phyloP scores from a whole-genome alignment of 1,140 invertebrate species.

The Temnothorax curvispinosus region DNA sequence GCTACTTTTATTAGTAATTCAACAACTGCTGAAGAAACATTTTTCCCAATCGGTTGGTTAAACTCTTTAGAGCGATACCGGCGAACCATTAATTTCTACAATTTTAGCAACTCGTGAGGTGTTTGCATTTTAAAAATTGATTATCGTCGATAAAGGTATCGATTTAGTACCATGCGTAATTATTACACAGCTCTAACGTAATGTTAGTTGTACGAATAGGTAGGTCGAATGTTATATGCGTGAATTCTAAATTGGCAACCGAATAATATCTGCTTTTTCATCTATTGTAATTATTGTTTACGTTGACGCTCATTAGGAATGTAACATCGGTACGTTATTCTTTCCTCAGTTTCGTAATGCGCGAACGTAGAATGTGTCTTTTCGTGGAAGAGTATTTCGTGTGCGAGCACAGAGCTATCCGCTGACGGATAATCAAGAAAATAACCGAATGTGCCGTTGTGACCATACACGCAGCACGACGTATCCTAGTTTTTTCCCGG shows the following conservation, averaged over 20 bases:
- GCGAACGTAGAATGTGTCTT: background rate
- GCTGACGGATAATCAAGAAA: slow-evolving; percentile 21
- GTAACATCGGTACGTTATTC: background rate
- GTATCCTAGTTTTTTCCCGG: background rate
- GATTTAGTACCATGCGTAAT: background rate
- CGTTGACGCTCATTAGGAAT: background rate
- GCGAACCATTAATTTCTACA: background rate
- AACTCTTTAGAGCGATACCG: background rate
- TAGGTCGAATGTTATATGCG: background rate
- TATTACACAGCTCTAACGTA: background rate
- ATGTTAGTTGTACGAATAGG: background rate
- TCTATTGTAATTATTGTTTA: background rate
- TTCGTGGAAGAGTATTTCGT: background rate
- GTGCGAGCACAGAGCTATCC: background rate
- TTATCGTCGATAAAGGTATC: background rate
- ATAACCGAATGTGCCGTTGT: slow-evolving; percentile 14
- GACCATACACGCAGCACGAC: slow-evolving; percentile 13
- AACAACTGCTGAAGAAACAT: background rate
- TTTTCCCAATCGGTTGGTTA: slow-evolving; percentile 5
- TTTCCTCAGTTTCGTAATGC: background rate
- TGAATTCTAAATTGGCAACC: background rate
- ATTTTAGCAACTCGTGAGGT: background rate
- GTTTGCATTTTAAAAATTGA: slow-evolving; percentile 31
- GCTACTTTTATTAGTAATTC: slow-evolving; percentile 41
- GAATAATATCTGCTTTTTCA: background rate